phyloP scores from a whole-genome alignment of 2,113 vertebrate genomes.

The Coregonus clupeaformis region DNA sequence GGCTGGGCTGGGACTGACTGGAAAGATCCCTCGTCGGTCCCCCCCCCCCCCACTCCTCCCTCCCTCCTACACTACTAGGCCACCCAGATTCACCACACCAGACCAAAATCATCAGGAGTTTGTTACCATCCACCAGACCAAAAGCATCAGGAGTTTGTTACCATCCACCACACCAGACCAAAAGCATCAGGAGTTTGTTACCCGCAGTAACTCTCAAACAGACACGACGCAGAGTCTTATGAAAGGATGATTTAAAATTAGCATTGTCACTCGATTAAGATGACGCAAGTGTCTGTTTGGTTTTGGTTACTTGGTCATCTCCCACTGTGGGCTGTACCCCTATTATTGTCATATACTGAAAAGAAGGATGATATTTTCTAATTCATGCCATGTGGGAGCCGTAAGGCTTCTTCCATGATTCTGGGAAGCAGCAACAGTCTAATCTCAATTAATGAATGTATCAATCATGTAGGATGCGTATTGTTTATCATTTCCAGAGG shows the following conservation, averaged over 20 bases:
- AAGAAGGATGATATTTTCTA: too few relatives aligned
- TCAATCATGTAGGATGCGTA: too few relatives aligned
- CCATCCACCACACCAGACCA: not conserved
- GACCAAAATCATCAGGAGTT: not conserved
- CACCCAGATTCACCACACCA: not conserved
- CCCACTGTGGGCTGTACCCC: not conserved
- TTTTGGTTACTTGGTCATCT: not conserved
- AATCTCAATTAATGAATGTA: too few relatives aligned
- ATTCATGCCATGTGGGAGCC: too few relatives aligned
- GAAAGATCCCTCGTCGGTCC: slow-evolving; percentile 23
- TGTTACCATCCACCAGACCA: not conserved
- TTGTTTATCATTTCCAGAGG: too few relatives aligned
- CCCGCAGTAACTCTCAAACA: not conserved
- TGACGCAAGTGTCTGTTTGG: not conserved
- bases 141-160: not conserved
- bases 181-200: not conserved
- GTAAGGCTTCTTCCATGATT: too few relatives aligned
- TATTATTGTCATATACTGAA: too few relatives aligned
- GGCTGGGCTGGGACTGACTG: slow-evolving; percentile 44
- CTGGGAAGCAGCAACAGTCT: too few relatives aligned
- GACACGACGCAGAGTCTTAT: too few relatives aligned
- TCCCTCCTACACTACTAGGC: not conserved
- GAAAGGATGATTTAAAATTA: not conserved
- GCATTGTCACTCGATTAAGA: not conserved
- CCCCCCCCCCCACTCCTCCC: not conserved